Percentiles rank a stretch among this genome's conserved stretches.
phyloP scores from a whole-genome alignment of 1,140 invertebrate species.

The Berghia stephanieae region DNA sequence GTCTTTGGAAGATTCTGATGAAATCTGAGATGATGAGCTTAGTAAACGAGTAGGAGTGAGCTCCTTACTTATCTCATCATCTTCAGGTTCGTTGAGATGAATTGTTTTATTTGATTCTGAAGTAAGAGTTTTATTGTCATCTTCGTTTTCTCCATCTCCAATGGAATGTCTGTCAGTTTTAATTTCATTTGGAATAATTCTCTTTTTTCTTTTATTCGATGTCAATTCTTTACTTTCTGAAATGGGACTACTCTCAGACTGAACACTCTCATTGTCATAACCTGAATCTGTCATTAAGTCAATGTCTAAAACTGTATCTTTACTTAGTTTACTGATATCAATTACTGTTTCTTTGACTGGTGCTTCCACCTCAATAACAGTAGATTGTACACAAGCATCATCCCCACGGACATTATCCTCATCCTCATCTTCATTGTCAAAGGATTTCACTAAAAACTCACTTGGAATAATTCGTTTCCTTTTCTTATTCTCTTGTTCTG shows the following conservation, averaged over 20 bases:
- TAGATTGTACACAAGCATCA: background rate
- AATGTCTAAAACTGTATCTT: conserved; percentile 20
- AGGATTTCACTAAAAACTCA: conserved; percentile 15
- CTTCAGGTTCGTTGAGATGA: background rate
- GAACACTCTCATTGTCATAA: background rate
- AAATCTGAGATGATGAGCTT: background rate
- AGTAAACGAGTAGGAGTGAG: background rate
- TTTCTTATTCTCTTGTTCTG: background rate
- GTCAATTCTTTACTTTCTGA: background rate
- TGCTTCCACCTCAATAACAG: background rate
- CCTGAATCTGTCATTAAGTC: background rate
- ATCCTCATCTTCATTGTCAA: background rate
- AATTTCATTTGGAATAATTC: conserved; percentile 34
- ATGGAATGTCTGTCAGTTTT: conserved; percentile 11
- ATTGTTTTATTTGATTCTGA: background rate
- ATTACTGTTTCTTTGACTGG: background rate
- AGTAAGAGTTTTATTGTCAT: background rate
- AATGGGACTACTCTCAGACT: background rate
- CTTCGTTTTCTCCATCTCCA: background rate
- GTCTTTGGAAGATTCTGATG: background rate
- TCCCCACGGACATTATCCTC: background rate
- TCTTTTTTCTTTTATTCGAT: conserved; percentile 16
- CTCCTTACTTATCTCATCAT: background rate
- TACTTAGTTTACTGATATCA: background rate
- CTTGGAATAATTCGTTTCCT: conserved; percentile 40